Base-by-base conservation (phyloP, 2,113 vertebrate genomes). In the Hemiprocne comata region DNA sequence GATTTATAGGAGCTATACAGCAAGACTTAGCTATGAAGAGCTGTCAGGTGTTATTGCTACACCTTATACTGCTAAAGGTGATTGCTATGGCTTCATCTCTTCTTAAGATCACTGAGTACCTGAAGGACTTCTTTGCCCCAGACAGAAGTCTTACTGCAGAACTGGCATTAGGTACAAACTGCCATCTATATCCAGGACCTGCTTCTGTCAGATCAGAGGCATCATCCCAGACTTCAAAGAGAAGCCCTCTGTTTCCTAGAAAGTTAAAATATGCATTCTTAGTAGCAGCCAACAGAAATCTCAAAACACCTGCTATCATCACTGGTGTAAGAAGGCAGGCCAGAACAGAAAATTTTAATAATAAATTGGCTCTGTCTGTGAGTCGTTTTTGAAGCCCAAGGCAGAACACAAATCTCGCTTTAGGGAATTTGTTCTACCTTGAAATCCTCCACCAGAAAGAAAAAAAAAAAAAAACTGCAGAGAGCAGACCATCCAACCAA, bases 211-310 rank as follows among this genome's bases (percentile, higher is more conserved):
- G 84, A 84, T 97, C 91, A 77, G 85, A 84, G 69, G 75, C 18
- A 3, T 88, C 96, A 80, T 97, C 91, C 97, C 97, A 98, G 34
- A 97, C 96, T 97, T 98, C 98, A 97, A 98, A 98, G 48, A 98
- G 95, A 77, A 98, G 97, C 57, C 98, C 98, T 86, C 98, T 96
- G 85, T 98, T 98, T 80, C 98, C 98, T 98, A 89, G 29, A 92
- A 94, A 94, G 60, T 95, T 89, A 60, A 95, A 93, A 95, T 60
- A 91, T 92, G 58, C 2, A 0, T 50, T 64, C 62, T 95, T 71
- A 93, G 87, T 42, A 94, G 42, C 33, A 89, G 88, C 40, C 87
- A 87, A 61, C 24, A 87, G 65, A 87, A 89, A 72, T 66, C 78
- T 70, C 88, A 53, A 48, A 91, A 62, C 74, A 65, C 69, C 8